Conservation (phyloP, 2,888 invertebrate genomes). For the Epistrophe grossulariae region DNA sequence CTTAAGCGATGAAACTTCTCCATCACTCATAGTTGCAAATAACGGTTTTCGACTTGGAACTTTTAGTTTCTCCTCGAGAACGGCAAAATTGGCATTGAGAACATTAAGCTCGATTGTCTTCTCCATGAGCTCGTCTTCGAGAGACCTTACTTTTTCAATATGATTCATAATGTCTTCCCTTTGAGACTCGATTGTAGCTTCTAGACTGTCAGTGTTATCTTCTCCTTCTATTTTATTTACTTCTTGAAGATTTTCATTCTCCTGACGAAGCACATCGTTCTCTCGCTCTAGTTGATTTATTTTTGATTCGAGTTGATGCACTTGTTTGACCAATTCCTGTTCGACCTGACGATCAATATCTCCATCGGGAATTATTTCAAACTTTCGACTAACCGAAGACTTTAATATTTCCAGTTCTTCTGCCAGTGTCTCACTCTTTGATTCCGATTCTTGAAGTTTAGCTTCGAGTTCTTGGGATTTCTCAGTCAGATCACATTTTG, state of each 20-base stretch:
- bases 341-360: constrained; percentile 48
- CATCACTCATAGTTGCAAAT: constrained; percentile 78
- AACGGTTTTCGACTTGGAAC: constrained; percentile 80
- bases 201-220: constrained; percentile 83
- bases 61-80: constrained; percentile 82
- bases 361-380: constrained; percentile 51
- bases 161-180: constrained; percentile 85
- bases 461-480: constrained; percentile 82
- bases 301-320: constrained; percentile 79
- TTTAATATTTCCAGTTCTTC: constrained; percentile 83
- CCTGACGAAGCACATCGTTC: constrained; percentile 37
- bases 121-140: constrained; percentile 85
- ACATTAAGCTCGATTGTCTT: constrained; percentile 85
- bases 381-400: constrained; percentile 72
- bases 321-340: constrained; percentile 80
- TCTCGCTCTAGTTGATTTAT: constrained; percentile 78
- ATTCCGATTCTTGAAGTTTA: constrained; percentile 86
- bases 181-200: constrained; percentile 84
- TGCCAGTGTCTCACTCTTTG: constrained; percentile 85
- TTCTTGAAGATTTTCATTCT: constrained; percentile 77
- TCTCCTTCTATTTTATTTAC: constrained; percentile 83
- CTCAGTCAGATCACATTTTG: constrained; percentile 82
- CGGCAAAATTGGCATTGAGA: constrained; percentile 83
- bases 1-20: constrained; percentile 83
- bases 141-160: constrained; percentile 85